Evolutionary conservation across 2,113 vertebrate genomes (phyloP), one percentile per base, ranked within the genome.

Genomic region (Corythornis madagascariensis): DNA sequence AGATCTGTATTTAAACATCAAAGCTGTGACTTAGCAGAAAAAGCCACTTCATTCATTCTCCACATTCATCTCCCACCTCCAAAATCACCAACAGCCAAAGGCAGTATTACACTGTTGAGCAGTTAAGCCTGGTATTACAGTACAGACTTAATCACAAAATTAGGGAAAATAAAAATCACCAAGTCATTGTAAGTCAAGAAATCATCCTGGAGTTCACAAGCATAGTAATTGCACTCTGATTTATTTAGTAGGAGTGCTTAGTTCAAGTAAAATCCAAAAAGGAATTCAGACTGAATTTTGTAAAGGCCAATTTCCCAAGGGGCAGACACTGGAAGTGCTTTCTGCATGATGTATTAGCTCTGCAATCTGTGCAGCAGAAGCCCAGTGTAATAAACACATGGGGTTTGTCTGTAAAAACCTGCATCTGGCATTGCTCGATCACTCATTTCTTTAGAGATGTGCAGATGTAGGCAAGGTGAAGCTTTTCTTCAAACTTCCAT

Each of bases 11-110:
- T 89, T 66, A 56, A 89, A 73, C 47, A 82, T 76, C 74, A 79
- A 90, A 89, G 29, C 78, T 76, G 84, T 63, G 63, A 87, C 90
- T 82, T 84, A 89, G 42, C 14, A 80, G 63, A 59, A 92, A 56
- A 90, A 83, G 31, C 10, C 12, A 35, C 47, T 70, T 89, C 42
- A 60, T 77, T 91, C 70, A 59, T 73, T 82, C 66, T 84, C 59
- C 50, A 72, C 65, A 20, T 21, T 81, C n/a, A 81, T 55, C n/a
- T 83, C 53, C 65, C 63, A 83, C 14, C 57, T 63, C 59, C 42
- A 60, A 65, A 76, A 76, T 56, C 50, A 66, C 38, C 67, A 65
- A 26, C 64, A 93, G 52, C 50, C 86, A 66, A 76, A 85, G 84
- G 38, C 66, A 69, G 35, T n/a, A 35, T 50, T 55, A 42, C 11